Evolutionary conservation across 2,888 invertebrate species (phyloP), one percentile per base, ranked within the genome.

Genomic region (Lepidochrysops patricia): DNA sequence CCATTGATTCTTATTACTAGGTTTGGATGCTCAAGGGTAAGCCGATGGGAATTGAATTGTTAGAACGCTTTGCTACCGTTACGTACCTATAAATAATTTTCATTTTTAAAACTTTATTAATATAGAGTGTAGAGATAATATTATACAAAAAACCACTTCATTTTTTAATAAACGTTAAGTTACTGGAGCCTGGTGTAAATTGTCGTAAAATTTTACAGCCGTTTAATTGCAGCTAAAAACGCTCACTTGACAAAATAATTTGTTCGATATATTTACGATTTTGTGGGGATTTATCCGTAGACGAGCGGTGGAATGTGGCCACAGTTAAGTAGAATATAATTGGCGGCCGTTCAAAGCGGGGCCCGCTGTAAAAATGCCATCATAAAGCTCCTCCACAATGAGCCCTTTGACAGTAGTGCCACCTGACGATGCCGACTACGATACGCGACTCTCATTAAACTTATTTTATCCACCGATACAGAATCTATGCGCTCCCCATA

Each of bases 311-410:
- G 62, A 64, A 63, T 62, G 64, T 66, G 74, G 79, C 68, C 75
- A 77, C 74, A 75, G 76, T 77, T 87, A 86, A 87, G 86, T 87
- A 86, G 83, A 85, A 84, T 86, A 87, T 89, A 88, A 89, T 89
- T 88, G 85, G 82, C 82, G 73, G 80, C 74, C 76, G 76, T 70
- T 84, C 86, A 87, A 86, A 87, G n/a, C n/a, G n/a, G n/a, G n/a
- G 86, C 77, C 72, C 75, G 84, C 77, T 84, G 84, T 88, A 87
- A 88, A 87, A 88, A 87, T 87, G 79, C 87, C 82, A 85, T 84
- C 84, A 84, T 84, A 85, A 86, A 88, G 83, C 80, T 78, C 71
- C 70, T 77, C 82, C 82, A 86, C 88, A 87, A 86, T 82, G 75
- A 84, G 80, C 84, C 82, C 85, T 87, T 86, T 86, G 88, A 86